Percentiles rank a stretch among this genome's conserved stretches.
Evolutionary conservation across 2,888 invertebrate genomes (phyloP).

Genomic region (Thumatha senex): DNA sequence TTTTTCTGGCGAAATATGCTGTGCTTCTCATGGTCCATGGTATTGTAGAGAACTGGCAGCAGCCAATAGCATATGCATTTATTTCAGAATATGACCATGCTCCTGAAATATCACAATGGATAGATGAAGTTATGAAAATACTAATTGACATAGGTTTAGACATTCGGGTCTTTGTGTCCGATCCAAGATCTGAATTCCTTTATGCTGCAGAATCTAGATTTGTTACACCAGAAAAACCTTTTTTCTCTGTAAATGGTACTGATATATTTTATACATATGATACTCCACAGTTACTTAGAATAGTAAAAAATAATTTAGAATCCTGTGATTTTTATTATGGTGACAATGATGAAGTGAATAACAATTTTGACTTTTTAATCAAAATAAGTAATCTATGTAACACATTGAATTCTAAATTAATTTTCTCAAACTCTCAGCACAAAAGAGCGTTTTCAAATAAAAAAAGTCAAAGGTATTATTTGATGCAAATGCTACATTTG

Average conservation of each 20-base stretch:
- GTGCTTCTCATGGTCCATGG: constrained; percentile 37
- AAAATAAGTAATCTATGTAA: constrained; percentile 32
- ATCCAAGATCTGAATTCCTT: constrained; percentile 31
- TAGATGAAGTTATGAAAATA: constrained; percentile 29
- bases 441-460: constrained; percentile 32
- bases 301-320: constrained; percentile 30
- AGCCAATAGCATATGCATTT: constrained; percentile 37
- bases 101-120: constrained; percentile 34
- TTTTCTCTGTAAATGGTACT: constrained; percentile 29
- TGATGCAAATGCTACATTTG: constrained; percentile 32
- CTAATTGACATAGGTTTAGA: constrained; percentile 38
- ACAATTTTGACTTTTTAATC: constrained; percentile 28
- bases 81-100: constrained; percentile 32
- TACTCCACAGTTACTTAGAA: constrained; percentile 23
- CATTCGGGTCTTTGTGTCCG: constrained; percentile 33
- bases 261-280: constrained; percentile 38
- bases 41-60: constrained; percentile 36
- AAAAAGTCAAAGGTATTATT: constrained; percentile 26
- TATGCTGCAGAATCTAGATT: constrained; percentile 28
- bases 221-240: constrained; percentile 30
- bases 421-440: constrained; percentile 15
- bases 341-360: constrained; percentile 16
- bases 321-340: constrained; percentile 31
- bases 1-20: constrained; percentile 32
- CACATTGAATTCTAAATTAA: constrained; percentile 28